Percentiles rank a stretch among this genome's conserved stretches.
phyloP scores from a whole-genome alignment of 2,797 vertebrate genomes.

The Gallirallus australis region DNA sequence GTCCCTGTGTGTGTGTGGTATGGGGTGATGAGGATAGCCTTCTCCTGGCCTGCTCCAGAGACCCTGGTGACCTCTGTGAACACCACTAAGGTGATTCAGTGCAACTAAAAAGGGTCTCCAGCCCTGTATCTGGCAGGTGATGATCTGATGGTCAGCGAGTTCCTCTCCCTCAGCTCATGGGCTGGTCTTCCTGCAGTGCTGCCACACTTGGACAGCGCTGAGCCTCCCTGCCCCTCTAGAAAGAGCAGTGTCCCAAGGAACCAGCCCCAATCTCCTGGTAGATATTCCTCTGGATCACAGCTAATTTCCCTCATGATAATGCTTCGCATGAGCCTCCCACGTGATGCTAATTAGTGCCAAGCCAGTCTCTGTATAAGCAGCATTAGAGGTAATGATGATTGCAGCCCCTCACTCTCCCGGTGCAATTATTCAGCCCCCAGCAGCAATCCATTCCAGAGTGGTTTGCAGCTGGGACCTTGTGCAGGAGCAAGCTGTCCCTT shows the following conservation, averaged over 20 bases:
- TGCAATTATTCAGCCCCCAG: neutral
- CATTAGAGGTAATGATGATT: neutral
- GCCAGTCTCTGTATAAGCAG: neutral
- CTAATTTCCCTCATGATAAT: neutral
- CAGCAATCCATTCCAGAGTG: neutral
- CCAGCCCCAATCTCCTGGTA: neutral
- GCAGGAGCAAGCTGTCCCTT: neutral
- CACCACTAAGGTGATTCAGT: neutral
- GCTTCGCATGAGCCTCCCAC: neutral
- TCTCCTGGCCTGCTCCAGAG: neutral
- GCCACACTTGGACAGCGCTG: rapidly evolving
- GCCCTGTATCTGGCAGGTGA: too few relatives aligned
- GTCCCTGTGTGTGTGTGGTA: rapidly evolving
- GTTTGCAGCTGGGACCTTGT: neutral
- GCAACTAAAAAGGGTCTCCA: neutral
- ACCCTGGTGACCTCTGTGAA: neutral
- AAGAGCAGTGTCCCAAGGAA: neutral
- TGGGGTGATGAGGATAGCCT: neutral
- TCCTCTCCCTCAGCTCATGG: neutral
- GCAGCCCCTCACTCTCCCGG: neutral
- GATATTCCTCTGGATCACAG: neutral
- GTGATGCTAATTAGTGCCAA: neutral
- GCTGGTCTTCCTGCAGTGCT: neutral
- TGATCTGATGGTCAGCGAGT: rapidly evolving
- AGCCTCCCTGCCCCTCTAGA: neutral